Percentiles rank a stretch among this genome's conserved stretches.
These are phyloP conservation scores for Lucilia sericata DNA, from an alignment of 1,140 invertebrate species.

Conservation along the genomic window DNA sequence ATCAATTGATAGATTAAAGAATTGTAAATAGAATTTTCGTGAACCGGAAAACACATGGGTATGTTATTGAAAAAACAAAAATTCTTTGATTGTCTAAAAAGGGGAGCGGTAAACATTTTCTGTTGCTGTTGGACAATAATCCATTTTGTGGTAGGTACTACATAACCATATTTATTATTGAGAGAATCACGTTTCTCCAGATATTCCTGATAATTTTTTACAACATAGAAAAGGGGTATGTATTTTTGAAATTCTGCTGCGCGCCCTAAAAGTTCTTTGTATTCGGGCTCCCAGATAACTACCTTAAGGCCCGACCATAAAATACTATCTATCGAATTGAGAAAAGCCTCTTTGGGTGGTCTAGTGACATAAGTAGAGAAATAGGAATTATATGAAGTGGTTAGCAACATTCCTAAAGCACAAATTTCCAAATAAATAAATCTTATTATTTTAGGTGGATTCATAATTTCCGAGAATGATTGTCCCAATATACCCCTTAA, in stretches of 20 bases:
- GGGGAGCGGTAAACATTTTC: conserved; percentile 54
- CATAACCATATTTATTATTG: conserved; percentile 56
- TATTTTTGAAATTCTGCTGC: conserved; percentile 54
- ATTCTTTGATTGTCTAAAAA: conserved; percentile 57
- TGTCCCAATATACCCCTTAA: conserved; percentile 59
- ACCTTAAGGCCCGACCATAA: conserved; percentile 54
- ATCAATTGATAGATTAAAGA: conserved; percentile 53
- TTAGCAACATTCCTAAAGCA: conserved; percentile 58
- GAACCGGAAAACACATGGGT: conserved; percentile 58
- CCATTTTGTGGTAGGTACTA: conserved; percentile 57
- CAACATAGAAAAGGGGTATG: conserved; percentile 54
- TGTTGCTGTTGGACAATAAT: conserved; percentile 57
- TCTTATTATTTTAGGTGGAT: conserved; percentile 52
- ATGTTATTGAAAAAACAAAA: conserved; percentile 61
- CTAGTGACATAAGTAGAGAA: conserved; percentile 62
- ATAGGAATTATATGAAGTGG: conserved; percentile 61
- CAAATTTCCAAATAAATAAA: conserved; percentile 61
- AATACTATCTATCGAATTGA: conserved; percentile 55
- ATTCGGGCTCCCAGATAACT: conserved; percentile 54
- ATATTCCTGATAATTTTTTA: conserved; percentile 52
- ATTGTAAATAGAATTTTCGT: conserved; percentile 59
- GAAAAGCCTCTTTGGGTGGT: conserved; percentile 52
- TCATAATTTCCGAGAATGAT: conserved; percentile 54
- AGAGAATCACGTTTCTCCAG: conserved; percentile 52
- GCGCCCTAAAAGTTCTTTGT: conserved; percentile 53